These are phyloP conservation scores for Tetramorium parvispinum DNA, from an alignment of 1,140 invertebrate species.

Conservation along the genomic window DNA sequence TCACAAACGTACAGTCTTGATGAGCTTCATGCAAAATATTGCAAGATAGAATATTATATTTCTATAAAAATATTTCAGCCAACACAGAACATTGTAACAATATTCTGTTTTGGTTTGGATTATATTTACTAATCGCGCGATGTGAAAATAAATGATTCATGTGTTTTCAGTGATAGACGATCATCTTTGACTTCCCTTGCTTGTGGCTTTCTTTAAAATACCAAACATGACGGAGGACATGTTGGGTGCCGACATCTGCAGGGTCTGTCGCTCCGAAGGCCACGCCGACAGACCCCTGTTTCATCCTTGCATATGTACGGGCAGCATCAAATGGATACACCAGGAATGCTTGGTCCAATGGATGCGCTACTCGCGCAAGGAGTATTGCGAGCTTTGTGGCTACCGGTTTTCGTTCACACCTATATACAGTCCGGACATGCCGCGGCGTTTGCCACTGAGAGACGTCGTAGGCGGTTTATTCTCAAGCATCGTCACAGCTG, in stretches of 20 bases:
- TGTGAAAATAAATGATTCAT: background rate
- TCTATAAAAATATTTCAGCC: background rate
- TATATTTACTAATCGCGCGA: too few relatives aligned
- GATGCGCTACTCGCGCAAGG: slow-evolving; percentile 98
- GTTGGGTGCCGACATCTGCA: slow-evolving; percentile 94
- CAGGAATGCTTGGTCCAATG: slow-evolving; percentile 96
- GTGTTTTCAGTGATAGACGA: slow-evolving; percentile 45
- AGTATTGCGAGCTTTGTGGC: slow-evolving; percentile 99
- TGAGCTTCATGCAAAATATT: background rate
- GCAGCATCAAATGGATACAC: slow-evolving; percentile 99
- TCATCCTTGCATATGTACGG: slow-evolving; percentile 99
- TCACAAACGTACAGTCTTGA: background rate
- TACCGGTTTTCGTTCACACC: slow-evolving; percentile 99
- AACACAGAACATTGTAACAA: too few relatives aligned
- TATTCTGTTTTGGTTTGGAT: background rate
- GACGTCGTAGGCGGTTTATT: slow-evolving; percentile 96
- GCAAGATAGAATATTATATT: background rate
- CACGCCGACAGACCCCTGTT: slow-evolving; percentile 94
- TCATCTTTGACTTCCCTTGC: slow-evolving; percentile 30
- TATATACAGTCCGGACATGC: slow-evolving; percentile 99
- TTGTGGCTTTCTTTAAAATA: slow-evolving; percentile 40
- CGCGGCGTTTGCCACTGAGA: slow-evolving; percentile 95
- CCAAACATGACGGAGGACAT: slow-evolving; percentile 86
- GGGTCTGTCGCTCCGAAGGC: slow-evolving; percentile 98
- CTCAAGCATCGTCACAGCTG: slow-evolving; percentile 94